Conservation (phyloP, 2,797 vertebrate species). For the Denticeps clupeoides region DNA sequence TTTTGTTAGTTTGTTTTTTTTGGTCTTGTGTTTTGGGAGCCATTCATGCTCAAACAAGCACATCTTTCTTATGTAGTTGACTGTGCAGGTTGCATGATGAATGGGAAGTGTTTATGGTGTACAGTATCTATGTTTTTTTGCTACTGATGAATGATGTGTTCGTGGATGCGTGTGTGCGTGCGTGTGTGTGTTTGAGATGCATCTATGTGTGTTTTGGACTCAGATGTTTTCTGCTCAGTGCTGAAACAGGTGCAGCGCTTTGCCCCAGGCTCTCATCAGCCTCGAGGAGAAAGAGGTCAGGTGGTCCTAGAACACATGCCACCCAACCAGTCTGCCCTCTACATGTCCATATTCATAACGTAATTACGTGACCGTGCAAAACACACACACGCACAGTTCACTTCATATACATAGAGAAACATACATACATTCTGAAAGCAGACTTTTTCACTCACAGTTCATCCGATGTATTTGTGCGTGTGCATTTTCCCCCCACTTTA, state of each 20-base stretch:
- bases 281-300: slow-evolving; percentile 9
- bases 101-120: too few species aligned
- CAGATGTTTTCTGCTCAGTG: slow-evolving; percentile 14
- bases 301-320: slow-evolving; percentile 11
- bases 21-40: too few species aligned
- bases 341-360: background rate
- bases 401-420: background rate
- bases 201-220: slow-evolving; percentile 1
- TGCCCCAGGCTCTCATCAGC: slow-evolving; percentile 18
- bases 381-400: background rate
- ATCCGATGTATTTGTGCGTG: background rate
- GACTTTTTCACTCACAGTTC: too few species aligned
- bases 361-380: too few species aligned
- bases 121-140: too few species aligned
- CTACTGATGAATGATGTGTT: too few species aligned
- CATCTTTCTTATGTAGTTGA: too few species aligned
- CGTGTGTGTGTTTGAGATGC: background rate
- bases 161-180: background rate
- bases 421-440: background rate
- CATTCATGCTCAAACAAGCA: too few species aligned
- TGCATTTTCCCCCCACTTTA: too few species aligned
- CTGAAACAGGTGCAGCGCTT: slow-evolving; percentile 10
- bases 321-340: background rate
- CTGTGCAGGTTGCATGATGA: too few species aligned
- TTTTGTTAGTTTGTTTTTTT: too few species aligned